Conservation (phyloP, 2,888 invertebrate genomes). For the Drymonia ruficornis region DNA sequence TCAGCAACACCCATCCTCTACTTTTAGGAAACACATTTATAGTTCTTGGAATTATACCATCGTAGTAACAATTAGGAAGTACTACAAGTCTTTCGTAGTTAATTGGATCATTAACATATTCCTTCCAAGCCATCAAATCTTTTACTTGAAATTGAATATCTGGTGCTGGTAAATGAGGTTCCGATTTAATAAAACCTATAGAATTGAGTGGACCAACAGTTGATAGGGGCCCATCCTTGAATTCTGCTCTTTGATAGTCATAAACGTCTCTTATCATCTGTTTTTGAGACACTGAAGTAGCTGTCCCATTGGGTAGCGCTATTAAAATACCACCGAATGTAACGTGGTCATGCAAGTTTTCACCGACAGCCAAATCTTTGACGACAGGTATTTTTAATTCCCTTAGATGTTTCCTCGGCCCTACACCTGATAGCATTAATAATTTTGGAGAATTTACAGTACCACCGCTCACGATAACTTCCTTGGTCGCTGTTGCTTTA, state of each 20-base stretch:
- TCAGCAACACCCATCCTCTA: constrained; percentile 85
- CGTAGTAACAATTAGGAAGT: constrained; percentile 84
- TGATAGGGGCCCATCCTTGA: constrained; percentile 76
- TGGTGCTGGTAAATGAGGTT: constrained; percentile 76
- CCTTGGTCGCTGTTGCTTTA: constrained; percentile 57
- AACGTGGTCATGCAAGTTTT: constrained; percentile 72
- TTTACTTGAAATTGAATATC: constrained; percentile 86
- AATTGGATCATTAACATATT: constrained; percentile 80
- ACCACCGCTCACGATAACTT: constrained; percentile 63
- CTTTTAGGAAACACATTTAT: constrained; percentile 86
- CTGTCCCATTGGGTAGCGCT: constrained; percentile 76
- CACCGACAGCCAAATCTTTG: constrained; percentile 63
- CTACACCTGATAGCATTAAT: constrained; percentile 64
- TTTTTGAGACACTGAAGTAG: constrained; percentile 66
- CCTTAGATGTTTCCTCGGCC: constrained; percentile 57
- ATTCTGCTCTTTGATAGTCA: constrained; percentile 58
- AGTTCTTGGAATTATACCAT: constrained; percentile 82
- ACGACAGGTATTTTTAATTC: constrained; percentile 51
- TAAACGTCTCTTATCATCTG: constrained; percentile 65
- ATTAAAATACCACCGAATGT: constrained; percentile 77
- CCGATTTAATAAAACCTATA: constrained; percentile 83
- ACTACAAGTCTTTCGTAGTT: constrained; percentile 49
- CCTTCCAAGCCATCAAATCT: constrained; percentile 68
- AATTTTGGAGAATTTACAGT: constrained; percentile 60
- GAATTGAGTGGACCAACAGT: constrained; percentile 81